Conservation (phyloP, 2,113 vertebrate species). For the Parotia lawesii region DNA sequence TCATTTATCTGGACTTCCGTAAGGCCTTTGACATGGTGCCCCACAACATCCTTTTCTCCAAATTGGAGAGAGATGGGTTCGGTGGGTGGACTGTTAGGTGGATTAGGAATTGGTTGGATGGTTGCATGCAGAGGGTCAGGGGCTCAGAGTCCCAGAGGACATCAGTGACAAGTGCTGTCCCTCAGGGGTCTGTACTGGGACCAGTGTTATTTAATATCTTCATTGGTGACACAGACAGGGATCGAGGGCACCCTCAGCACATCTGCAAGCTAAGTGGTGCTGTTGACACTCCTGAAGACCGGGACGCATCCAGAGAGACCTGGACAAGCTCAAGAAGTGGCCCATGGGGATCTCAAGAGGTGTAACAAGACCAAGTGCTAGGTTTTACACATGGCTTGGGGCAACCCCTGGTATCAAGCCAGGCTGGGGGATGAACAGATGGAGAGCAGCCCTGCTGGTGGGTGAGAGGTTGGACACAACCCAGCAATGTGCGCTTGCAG, state of each 20-base stretch:
- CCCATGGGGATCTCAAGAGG: background rate
- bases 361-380: background rate
- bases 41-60: background rate
- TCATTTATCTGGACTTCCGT: too few species aligned
- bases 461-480: background rate
- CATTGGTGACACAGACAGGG: background rate
- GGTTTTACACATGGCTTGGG: background rate
- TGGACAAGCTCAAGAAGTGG: background rate
- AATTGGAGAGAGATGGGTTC: background rate
- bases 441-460: background rate
- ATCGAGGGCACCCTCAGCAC: background rate
- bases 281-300: background rate
- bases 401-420: rapidly evolving
- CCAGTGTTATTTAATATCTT: background rate
- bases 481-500: background rate
- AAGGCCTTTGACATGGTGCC: background rate
- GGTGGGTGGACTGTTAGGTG: background rate
- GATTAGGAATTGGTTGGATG: background rate
- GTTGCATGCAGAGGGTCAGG: background rate
- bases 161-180: background rate
- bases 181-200: background rate
- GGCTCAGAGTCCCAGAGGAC: background rate
- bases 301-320: background rate
- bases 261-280: background rate
- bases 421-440: background rate